phyloP scores from a whole-genome alignment of 2,113 vertebrate genomes.

The Neolamprologus modestus region DNA sequence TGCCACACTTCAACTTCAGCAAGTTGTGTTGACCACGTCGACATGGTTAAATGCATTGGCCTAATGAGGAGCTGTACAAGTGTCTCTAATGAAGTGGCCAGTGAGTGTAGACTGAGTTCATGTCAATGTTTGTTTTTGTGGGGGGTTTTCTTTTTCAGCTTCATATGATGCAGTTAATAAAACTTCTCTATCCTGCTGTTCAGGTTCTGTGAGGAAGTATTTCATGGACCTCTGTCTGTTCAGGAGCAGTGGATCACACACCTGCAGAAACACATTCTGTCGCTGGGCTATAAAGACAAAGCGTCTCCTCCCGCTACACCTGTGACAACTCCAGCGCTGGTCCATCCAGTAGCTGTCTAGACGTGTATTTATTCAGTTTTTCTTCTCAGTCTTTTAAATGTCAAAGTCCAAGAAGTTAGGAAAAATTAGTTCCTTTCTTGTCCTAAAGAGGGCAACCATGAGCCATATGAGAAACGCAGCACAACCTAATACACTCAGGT shows the following conservation, averaged over 20 bases:
- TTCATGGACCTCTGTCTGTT: conserved; percentile 87
- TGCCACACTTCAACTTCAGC: background rate
- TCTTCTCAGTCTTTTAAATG: background rate
- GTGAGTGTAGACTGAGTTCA: background rate
- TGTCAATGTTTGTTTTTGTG: background rate
- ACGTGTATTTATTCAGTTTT: background rate
- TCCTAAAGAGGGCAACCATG: conserved; percentile 12
- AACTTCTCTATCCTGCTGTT: background rate
- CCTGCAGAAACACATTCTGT: conserved; percentile 90
- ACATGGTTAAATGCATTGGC: background rate
- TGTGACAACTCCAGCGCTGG: conserved; percentile 15
- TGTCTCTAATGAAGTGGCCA: background rate
- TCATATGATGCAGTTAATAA: background rate
- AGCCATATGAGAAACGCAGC: background rate
- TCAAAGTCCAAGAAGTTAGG: background rate
- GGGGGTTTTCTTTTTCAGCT: rapidly evolving
- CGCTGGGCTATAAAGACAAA: conserved; percentile 84
- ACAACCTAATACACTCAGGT: conserved; percentile 6
- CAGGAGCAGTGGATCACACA: conserved; percentile 92
- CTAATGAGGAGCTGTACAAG: background rate
- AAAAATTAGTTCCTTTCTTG: background rate
- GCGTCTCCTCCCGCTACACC: conserved; percentile 53
- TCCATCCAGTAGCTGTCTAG: conserved; percentile 48
- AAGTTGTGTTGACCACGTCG: background rate
- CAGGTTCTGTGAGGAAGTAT: conserved; percentile 93